Conservation (phyloP, 2,888 invertebrate species). For the Platypus cylindrus region DNA sequence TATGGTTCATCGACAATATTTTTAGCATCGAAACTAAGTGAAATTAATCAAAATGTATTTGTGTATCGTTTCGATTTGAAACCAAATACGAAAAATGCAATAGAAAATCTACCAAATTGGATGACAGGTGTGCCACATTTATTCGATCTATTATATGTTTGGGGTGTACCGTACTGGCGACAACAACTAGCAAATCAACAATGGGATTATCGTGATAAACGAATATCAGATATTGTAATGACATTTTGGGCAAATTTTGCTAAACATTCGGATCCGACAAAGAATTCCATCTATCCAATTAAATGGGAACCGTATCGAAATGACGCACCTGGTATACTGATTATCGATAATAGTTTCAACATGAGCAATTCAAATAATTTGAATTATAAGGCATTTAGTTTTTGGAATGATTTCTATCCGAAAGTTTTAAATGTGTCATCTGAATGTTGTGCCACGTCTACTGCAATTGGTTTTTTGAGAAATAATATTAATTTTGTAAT, state of each 20-base stretch:
- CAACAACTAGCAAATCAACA: conserved; percentile 46
- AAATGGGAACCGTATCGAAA: conserved; percentile 61
- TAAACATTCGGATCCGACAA: conserved; percentile 57
- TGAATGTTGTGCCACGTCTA: conserved; percentile 51
- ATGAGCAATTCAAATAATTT: conserved; percentile 56
- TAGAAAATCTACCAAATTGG: conserved; percentile 61
- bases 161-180: conserved; percentile 66
- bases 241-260: conserved; percentile 69
- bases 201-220: conserved; percentile 69
- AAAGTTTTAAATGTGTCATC: conserved; percentile 58
- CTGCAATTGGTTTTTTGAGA: too few relatives aligned
- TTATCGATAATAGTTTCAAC: conserved; percentile 64
- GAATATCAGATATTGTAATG: conserved; percentile 69
- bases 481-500: too few relatives aligned
- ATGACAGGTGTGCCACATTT: conserved; percentile 70
- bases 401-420: conserved; percentile 78
- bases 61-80: conserved; percentile 66
- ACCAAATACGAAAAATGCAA: conserved; percentile 50
- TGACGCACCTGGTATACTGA: conserved; percentile 55
- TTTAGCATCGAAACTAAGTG: conserved; percentile 52
- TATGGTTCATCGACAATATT: conserved; percentile 60
- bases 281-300: conserved; percentile 52
- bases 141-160: conserved; percentile 68
- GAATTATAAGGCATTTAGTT: conserved; percentile 65
- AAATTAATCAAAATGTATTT: conserved; percentile 42